Evolutionary conservation across 2,113 vertebrate genomes (phyloP).

Genomic region (Etheostoma cragini): DNA sequence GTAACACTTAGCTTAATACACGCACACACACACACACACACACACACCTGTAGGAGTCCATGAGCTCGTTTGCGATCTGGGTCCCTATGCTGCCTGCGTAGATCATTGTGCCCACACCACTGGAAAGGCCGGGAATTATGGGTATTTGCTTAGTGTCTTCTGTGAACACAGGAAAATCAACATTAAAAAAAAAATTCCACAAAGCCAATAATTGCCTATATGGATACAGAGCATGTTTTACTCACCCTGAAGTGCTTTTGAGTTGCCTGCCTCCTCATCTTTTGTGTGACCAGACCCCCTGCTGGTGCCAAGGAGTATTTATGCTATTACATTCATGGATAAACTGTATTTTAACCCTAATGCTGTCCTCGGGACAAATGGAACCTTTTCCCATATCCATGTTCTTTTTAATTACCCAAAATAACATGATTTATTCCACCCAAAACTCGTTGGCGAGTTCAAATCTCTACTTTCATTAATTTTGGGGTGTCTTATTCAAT

Average conservation of each 20-base stretch:
- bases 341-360: neutral
- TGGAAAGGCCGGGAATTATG: constrained; percentile 80
- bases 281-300: constrained; percentile 60
- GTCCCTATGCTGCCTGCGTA: constrained; percentile 89
- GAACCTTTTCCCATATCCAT: too few relatives aligned
- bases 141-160: constrained; percentile 80
- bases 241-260: constrained; percentile 85
- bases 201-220: neutral
- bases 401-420: too few relatives aligned
- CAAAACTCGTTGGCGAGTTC: too few relatives aligned
- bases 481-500: too few relatives aligned
- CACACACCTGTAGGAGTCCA: constrained; percentile 85
- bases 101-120: constrained; percentile 83
- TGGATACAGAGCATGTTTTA: neutral
- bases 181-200: neutral
- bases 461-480: too few relatives aligned
- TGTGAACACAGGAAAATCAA: constrained; percentile 45
- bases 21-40: neutral
- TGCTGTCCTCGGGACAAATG: too few relatives aligned
- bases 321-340: neutral
- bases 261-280: constrained; percentile 69
- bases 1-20: too few relatives aligned
- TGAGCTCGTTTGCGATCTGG: constrained; percentile 87
- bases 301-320: constrained; percentile 45
- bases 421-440: too few relatives aligned